Conservation (phyloP, 2,888 invertebrate genomes). For the Bimastos eiseni region DNA sequence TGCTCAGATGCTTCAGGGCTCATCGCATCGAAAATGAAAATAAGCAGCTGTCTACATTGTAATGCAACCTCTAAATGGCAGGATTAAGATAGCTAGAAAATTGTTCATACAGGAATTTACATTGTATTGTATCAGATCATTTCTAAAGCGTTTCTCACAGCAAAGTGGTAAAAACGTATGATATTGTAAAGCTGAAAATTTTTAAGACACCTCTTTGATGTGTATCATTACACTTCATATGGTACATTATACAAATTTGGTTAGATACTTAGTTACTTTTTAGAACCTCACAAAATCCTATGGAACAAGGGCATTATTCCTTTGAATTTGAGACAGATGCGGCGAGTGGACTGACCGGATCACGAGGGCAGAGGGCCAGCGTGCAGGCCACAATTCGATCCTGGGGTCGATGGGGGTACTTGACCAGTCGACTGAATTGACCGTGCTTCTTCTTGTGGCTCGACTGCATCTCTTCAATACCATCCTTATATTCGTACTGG, state of each 20-base stretch:
- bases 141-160: too few species aligned
- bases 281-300: too few species aligned
- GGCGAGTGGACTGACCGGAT: conserved; percentile 44
- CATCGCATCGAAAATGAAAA: background rate
- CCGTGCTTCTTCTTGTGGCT: conserved; percentile 53
- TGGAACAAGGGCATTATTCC: background rate
- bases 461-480: conserved; percentile 51
- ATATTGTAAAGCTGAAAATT: too few species aligned
- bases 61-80: background rate
- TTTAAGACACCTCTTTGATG: background rate
- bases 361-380: conserved; percentile 53
- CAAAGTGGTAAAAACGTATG: too few species aligned
- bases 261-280: too few species aligned
- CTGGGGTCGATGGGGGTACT: conserved; percentile 51
- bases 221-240: too few species aligned
- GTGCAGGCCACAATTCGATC: conserved; percentile 55
- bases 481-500: conserved; percentile 59
- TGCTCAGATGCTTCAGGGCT: background rate
- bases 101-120: too few species aligned
- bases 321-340: background rate
- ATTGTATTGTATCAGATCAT: too few species aligned
- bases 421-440: conserved; percentile 55
- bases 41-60: background rate
- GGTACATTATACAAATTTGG: too few species aligned
- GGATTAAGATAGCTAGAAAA: too few species aligned